Percentiles rank a stretch among this genome's conserved stretches.
Evolutionary conservation across 2,113 vertebrate species (phyloP).

Genomic region (Capricornis sumatraensis): DNA sequence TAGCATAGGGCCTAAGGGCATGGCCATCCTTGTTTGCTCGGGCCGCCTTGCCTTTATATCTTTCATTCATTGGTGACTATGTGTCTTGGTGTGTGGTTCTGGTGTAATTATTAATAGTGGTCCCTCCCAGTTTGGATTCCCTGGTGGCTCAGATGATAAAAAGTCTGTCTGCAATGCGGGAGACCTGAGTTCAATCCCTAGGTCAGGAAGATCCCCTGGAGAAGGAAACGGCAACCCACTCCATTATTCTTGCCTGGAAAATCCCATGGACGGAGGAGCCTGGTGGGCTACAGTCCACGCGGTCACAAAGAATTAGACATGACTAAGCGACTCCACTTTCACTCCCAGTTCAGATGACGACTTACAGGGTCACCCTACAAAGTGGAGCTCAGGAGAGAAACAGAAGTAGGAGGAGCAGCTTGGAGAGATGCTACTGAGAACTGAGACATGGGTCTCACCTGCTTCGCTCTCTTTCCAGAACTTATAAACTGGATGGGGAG

Average conservation of each 20-base stretch:
- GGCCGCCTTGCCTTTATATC: background rate
- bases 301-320: background rate
- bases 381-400: background rate
- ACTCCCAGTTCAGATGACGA: background rate
- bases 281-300: rapidly evolving
- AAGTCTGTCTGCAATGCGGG: background rate
- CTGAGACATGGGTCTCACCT: rapidly evolving
- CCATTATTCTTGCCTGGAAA: background rate
- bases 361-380: rapidly evolving
- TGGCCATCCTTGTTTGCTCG: background rate
- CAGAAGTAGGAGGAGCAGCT: rapidly evolving
- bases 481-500: background rate
- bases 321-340: background rate
- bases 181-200: background rate
- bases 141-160: background rate
- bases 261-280: background rate
- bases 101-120: no score
- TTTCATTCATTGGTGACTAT: background rate
- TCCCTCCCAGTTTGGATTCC: background rate
- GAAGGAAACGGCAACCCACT: background rate
- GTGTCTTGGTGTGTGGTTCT: background rate
- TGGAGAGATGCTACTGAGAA: background rate
- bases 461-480: background rate
- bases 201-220: background rate
- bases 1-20: rapidly evolving